phyloP scores from a whole-genome alignment of 2,113 vertebrate genomes.

The Pedetes capensis region DNA sequence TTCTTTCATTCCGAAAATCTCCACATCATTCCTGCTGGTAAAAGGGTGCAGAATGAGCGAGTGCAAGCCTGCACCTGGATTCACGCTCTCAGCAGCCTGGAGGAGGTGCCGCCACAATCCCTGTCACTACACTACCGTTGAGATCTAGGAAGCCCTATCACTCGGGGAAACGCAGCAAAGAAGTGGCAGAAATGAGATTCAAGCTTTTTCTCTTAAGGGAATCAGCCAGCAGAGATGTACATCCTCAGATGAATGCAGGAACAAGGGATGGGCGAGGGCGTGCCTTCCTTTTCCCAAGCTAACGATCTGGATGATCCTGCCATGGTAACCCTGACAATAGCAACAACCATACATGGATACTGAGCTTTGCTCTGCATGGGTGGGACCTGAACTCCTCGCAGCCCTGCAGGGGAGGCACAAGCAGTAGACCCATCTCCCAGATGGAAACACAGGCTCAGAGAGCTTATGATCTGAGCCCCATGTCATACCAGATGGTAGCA shows the following conservation, averaged over 20 bases:
- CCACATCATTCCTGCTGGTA: background rate
- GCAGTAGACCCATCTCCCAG: background rate
- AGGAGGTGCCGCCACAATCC: background rate
- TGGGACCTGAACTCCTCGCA: accelerated
- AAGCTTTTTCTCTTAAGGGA: background rate
- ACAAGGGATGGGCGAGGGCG: background rate
- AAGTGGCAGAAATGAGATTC: background rate
- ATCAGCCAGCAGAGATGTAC: background rate
- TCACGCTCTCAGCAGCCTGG: background rate
- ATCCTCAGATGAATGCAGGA: background rate
- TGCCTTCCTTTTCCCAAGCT: background rate
- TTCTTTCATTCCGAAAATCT: background rate
- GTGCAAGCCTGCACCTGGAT: background rate
- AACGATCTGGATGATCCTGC: background rate
- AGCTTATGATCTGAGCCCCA: background rate
- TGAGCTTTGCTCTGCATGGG: background rate
- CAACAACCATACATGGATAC: background rate
- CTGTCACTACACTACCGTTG: too few relatives aligned
- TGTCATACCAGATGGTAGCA: background rate
- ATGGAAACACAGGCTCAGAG: background rate
- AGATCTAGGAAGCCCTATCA: background rate
- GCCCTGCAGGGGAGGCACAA: background rate
- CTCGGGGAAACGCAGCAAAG: background rate
- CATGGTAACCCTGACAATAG: background rate
- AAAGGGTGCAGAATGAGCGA: too few relatives aligned